phyloP scores from a whole-genome alignment of 1,140 invertebrate genomes.

The Habropoda laboriosa region DNA sequence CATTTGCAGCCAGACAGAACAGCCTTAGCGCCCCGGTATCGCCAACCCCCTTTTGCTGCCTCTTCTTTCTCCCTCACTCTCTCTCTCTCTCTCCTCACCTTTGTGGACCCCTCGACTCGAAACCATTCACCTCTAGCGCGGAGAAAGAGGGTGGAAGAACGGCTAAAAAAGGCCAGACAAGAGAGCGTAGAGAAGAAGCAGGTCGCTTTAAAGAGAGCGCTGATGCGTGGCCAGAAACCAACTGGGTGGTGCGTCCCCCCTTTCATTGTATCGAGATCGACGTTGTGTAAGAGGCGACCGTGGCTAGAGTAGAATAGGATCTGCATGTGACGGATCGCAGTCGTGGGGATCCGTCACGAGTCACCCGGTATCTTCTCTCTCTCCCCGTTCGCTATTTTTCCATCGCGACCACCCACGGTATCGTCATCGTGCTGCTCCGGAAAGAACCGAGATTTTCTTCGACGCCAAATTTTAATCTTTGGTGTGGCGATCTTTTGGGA shows the following conservation, averaged over 20 bases:
- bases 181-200: conserved; percentile 63
- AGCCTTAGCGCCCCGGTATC: conserved; percentile 49
- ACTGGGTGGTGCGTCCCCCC: conserved; percentile 51
- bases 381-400: conserved; percentile 26
- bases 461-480: not conserved
- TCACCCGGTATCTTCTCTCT: conserved; percentile 62
- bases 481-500: too few species aligned
- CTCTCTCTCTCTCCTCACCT: not conserved
- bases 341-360: conserved; percentile 67
- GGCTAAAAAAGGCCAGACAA: conserved; percentile 54
- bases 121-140: conserved; percentile 59
- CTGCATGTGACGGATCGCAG: conserved; percentile 76
- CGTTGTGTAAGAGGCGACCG: conserved; percentile 21
- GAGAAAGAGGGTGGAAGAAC: conserved; percentile 52
- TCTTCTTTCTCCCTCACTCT: conserved; percentile 15
- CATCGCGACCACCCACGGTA: conserved; percentile 23
- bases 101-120: conserved; percentile 43
- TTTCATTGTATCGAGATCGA: conserved; percentile 60
- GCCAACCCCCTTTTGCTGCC: conserved; percentile 56
- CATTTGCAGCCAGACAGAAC: conserved; percentile 51
- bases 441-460: not conserved
- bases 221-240: conserved; percentile 74
- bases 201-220: conserved; percentile 78
- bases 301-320: conserved; percentile 71
- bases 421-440: not conserved